Conservation (phyloP, 2,113 vertebrate genomes). For the Ceyx margarethae region DNA sequence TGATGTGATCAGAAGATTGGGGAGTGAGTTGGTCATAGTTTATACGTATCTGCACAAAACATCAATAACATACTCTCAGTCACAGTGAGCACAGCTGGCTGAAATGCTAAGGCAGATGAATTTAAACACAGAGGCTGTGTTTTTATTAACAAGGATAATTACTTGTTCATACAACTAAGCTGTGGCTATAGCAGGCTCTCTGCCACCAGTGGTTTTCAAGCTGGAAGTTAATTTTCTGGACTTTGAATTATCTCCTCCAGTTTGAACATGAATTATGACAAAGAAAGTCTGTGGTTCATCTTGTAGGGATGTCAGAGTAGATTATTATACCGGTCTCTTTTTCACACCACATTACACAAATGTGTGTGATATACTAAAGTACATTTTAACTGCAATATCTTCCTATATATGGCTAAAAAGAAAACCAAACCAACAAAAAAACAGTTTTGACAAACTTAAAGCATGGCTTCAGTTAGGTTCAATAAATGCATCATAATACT, state of each 20-base stretch:
- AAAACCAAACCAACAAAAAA: not conserved
- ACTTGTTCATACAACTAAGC: not conserved
- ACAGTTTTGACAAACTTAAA: not conserved
- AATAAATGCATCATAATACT: not conserved
- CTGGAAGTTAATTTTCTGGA: not conserved
- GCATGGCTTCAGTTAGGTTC: not conserved
- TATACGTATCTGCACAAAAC: rapidly evolving
- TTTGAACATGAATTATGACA: not conserved
- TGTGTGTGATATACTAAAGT: not conserved
- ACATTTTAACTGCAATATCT: not conserved
- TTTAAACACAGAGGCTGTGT: not conserved
- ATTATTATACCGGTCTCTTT: not conserved
- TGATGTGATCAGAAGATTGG: not conserved
- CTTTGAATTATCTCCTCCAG: not conserved
- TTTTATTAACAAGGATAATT: not conserved
- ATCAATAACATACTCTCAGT: not conserved
- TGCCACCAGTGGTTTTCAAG: not conserved
- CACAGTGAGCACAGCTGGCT: not conserved
- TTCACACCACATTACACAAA: not conserved
- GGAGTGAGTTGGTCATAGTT: not conserved
- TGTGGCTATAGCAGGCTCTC: not conserved
- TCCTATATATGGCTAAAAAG: not conserved
- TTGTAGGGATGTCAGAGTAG: not conserved
- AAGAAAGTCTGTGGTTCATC: not conserved
- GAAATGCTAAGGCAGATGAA: not conserved